Evolutionary conservation across 1,140 invertebrate species (phyloP).

Genomic region (Euborellia annulipes): DNA sequence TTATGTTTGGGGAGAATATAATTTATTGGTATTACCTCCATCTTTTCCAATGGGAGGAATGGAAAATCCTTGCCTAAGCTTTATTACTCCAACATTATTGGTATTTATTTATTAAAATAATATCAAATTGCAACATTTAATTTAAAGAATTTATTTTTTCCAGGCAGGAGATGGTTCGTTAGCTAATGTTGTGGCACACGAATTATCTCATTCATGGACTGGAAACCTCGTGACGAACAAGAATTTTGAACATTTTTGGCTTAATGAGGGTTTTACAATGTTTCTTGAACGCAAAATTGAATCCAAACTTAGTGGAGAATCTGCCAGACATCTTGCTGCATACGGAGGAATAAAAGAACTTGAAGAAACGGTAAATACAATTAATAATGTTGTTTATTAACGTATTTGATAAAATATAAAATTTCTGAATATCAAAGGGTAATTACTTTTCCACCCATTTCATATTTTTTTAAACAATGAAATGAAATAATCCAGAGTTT

Average conservation of each 20-base stretch:
- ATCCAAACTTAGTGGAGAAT: conserved; percentile 46
- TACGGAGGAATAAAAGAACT: conserved; percentile 58
- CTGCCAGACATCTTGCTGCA: conserved; percentile 61
- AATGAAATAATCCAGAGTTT: no score
- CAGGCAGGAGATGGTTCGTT: conserved; percentile 79
- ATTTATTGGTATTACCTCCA: conserved; percentile 80
- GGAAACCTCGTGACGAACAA: conserved; percentile 87
- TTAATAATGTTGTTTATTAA: no score
- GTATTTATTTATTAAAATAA: conserved; percentile 23
- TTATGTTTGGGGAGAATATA: conserved; percentile 77
- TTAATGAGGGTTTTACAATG: conserved; percentile 92
- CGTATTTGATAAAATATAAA: no score
- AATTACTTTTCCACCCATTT: no score
- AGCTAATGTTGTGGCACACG: conserved; percentile 80
- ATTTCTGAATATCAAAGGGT: no score
- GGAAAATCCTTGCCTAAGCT: conserved; percentile 95
- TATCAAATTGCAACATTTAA: no score
- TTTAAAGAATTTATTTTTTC: conserved; percentile 8
- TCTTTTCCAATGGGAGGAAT: conserved; percentile 92
- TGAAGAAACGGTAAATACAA: conserved; percentile 48
- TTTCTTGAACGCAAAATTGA: conserved; percentile 82
- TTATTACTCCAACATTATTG: conserved; percentile 79
- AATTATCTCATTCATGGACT: conserved; percentile 94
- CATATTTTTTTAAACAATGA: no score
- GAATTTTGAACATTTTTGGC: conserved; percentile 92